These are phyloP conservation scores for Zeugodacus cucurbitae DNA, from an alignment of 1,140 invertebrate genomes.

Conservation along the genomic window DNA sequence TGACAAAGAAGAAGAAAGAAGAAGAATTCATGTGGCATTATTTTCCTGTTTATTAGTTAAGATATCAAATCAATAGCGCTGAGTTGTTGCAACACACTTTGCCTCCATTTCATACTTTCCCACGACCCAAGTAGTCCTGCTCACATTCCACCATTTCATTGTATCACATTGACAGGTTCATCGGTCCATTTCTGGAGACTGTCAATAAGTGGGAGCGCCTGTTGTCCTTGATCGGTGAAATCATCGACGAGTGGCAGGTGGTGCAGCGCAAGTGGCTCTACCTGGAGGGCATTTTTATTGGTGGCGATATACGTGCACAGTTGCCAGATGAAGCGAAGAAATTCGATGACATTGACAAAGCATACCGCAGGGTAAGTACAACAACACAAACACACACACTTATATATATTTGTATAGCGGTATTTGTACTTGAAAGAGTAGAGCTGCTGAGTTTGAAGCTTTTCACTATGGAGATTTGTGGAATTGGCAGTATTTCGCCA, in stretches of 20 bases:
- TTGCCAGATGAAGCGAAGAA: constrained; percentile 88
- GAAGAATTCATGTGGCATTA: background rate
- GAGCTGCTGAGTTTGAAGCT: background rate
- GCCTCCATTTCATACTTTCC: background rate
- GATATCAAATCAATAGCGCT: background rate
- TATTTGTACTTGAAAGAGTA: background rate
- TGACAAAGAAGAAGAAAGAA: background rate
- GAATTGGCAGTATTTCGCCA: constrained; percentile 43
- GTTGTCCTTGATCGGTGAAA: constrained; percentile 83
- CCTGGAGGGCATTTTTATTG: constrained; percentile 90
- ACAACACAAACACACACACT: background rate
- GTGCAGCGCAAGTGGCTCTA: constrained; percentile 91
- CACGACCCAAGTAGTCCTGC: background rate
- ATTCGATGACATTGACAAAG: constrained; percentile 88
- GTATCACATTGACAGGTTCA: constrained; percentile 71
- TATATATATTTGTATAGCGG: constrained; percentile 3
- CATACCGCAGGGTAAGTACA: constrained; percentile 75
- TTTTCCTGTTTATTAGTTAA: background rate
- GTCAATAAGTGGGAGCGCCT: constrained; percentile 88
- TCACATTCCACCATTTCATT: constrained; percentile 21
- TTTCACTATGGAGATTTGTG: constrained; percentile 12
- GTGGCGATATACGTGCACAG: constrained; percentile 85
- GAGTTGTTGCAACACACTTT: background rate
- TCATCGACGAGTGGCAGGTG: constrained; percentile 86
- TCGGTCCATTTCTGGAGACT: constrained; percentile 83